phyloP scores from a whole-genome alignment of 2,797 vertebrate species.

The Nyctalus aviator region DNA sequence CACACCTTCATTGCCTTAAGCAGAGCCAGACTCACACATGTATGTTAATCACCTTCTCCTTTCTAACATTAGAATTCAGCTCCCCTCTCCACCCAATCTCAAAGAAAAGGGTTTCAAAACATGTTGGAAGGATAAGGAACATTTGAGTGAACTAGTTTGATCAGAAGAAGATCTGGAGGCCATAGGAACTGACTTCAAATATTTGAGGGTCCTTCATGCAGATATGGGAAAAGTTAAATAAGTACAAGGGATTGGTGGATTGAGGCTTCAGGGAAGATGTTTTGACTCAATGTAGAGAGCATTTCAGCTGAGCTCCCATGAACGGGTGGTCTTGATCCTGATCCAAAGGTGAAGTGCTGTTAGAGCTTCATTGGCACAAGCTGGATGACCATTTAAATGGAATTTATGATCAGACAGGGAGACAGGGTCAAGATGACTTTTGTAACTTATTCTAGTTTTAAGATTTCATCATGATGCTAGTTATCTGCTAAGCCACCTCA shows the following conservation, averaged over 20 bases:
- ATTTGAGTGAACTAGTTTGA: not conserved
- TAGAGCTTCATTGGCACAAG: not conserved
- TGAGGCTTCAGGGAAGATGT: not conserved
- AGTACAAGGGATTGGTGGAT: not conserved
- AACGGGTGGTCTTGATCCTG: not conserved
- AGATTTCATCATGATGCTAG: not conserved
- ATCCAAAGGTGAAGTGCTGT: not conserved
- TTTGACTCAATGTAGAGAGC: not conserved
- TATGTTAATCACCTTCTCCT: not conserved
- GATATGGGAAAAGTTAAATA: not conserved
- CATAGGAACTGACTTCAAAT: not conserved
- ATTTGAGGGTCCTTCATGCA: slow-evolving; percentile 26
- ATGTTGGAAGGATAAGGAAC: not conserved
- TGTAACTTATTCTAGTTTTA: not conserved
- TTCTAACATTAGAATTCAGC: not conserved
- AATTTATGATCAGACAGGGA: not conserved
- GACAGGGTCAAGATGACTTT: not conserved
- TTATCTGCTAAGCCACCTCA: not conserved
- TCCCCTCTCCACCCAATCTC: not conserved
- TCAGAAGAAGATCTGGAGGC: not conserved
- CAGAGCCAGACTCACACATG: not conserved
- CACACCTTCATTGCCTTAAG: not conserved
- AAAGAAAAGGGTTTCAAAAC: not conserved
- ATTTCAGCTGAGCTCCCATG: not conserved
- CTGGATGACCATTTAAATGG: not conserved